Base-by-base conservation (phyloP, 2,888 invertebrate species). In the Oxystoma pomonae region DNA sequence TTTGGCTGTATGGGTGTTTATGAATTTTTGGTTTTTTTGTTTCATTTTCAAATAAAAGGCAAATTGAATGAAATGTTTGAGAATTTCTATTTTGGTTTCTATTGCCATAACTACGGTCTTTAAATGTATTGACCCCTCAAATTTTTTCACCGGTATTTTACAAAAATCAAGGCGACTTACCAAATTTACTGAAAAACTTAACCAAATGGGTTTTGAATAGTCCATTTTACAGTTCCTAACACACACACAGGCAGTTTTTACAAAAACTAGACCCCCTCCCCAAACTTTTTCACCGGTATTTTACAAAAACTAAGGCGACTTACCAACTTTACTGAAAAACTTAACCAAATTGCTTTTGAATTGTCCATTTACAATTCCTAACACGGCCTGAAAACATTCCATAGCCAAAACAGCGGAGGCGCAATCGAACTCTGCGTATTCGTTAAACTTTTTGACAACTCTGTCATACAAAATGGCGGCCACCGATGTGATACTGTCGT, bases 341-440 rank as follows among this genome's bases (percentile, higher is more conserved):
- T 70, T 68, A 3, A 75, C 64, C 1, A 84, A 73, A 68, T 82
- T 78, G 21, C 69, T 71, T 63, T 74, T 76, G 61, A 78, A 79
- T 35, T 79, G 72, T 0, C 72, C 73, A 62, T 59, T 78, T 58
- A 83, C 73, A 18, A 80, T 64, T 58, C 74, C 74, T 71, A 84
- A 56, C 75, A 80, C 76, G 70, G 77, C 67, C 74, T 85, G 78
- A 80, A 86, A 89, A 71, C 87, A 82, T 70, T 89, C 88, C 17
- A 87, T 67, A 60, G 86, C 85, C 1, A 81, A 74, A 58, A 84
- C 71, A 0, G 85, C 83, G 0, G 84, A 82, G 56, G 80, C 78
- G 50, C 83, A 82, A 68, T 89, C 86, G 68, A 86, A 86, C 53
- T 83, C 82, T 17, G 82, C 80, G 72, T 86, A 81, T 18, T 84